Conservation (phyloP, 2,113 vertebrate genomes). For the Chionis minor region DNA sequence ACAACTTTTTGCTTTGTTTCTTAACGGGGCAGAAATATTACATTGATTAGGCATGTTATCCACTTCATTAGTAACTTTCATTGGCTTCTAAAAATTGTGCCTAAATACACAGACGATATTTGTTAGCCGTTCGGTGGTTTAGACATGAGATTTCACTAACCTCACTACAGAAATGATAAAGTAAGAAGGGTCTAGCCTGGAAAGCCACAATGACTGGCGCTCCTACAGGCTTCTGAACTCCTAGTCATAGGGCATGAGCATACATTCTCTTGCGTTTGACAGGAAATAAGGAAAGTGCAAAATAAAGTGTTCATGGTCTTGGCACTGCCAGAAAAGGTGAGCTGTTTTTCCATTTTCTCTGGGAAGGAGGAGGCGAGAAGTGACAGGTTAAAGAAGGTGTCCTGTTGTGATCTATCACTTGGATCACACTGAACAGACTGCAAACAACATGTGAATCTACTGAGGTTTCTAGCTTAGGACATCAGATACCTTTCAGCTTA, state of each 20-base stretch:
- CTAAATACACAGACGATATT: background rate
- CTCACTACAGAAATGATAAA: background rate
- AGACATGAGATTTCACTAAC: background rate
- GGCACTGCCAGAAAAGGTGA: background rate
- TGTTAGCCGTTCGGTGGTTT: background rate
- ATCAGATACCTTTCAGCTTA: background rate
- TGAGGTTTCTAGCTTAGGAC: background rate
- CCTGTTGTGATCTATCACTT: background rate
- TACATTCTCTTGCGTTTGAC: background rate
- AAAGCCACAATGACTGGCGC: background rate
- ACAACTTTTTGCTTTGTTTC: background rate
- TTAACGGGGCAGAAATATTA: background rate
- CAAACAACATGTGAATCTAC: background rate
- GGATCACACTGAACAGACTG: background rate
- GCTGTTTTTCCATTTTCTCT: background rate
- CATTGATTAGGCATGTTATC: background rate
- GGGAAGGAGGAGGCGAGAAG: background rate
- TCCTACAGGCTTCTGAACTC: background rate
- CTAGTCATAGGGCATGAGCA: no score
- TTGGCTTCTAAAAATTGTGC: background rate
- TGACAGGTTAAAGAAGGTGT: background rate
- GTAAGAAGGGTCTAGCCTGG: background rate
- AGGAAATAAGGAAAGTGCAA: background rate
- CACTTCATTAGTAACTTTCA: background rate
- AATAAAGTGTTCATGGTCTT: background rate